Evolutionary conservation across 2,113 vertebrate species (phyloP), one percentile per base, ranked within the genome.

Genomic region (Mesembrinibis cayennensis): DNA sequence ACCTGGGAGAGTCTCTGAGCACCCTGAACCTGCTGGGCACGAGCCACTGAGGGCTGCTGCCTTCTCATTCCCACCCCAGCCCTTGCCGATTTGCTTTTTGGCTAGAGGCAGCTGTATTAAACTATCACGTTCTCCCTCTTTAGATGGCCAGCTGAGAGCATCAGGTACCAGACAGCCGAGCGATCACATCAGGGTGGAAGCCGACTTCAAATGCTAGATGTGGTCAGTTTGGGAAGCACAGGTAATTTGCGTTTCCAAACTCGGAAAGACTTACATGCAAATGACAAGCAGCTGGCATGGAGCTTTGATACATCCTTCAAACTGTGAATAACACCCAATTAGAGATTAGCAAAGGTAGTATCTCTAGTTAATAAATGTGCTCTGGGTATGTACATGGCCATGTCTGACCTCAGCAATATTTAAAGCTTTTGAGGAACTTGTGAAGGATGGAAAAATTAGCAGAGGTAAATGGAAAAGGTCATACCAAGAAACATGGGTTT

Each of bases 391-490:
- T 50, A 56, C 66, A 32, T 88, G 84, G 36, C 38, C 47, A 7
- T 11, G 3, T 71, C 81, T 91, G 70, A 89, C 73, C 91, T 95
- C 78, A 85, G 66, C 77, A 93, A 65, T 87, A 71, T 79, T 91
- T 87, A 90, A 96, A 87, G 84, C 45, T 91, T 93, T 85, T 85
- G 82, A 88, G 36, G 13, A 70, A 42, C 73, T 88, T 91, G 53
- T 87, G 82, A 90, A 80, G 53, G 66, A 90, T n/a, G 67, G 82
- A 82, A 66, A 96, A 86, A 93, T 96, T 74, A 87, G 47, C 23
- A 61, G 70, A 87, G 34, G 77, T 96, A 85, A 76, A 72, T 79
- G 47, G 80, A 44, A 95, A 94, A 96, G 73, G 56, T 84, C 56
- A 22, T 79, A 36, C 26, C 69, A 69, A 23, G 40, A 87, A 89